These are phyloP conservation scores for Cryptoblepharus egeriae DNA, from an alignment of 2,797 vertebrate genomes.

Conservation along the genomic window DNA sequence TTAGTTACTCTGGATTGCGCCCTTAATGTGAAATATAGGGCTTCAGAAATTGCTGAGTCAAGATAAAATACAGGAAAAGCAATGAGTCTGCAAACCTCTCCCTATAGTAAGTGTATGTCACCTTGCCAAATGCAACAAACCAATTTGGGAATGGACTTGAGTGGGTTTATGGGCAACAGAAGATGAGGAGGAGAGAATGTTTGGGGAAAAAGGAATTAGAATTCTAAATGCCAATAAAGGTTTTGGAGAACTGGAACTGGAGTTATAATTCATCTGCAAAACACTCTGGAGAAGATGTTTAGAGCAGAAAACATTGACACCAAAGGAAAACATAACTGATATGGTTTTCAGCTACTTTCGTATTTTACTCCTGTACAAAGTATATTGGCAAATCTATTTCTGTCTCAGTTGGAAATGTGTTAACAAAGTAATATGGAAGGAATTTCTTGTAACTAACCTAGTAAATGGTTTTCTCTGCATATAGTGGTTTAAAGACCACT, in stretches of 20 bases:
- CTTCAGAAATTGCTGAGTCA: conserved; percentile 8
- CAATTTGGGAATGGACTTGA: not conserved
- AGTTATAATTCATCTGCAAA: not conserved
- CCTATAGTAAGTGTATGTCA: not conserved
- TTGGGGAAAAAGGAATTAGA: not conserved
- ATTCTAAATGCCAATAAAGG: too few relatives aligned
- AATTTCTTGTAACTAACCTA: too few relatives aligned
- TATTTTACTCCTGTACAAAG: not conserved
- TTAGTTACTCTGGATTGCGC: too few relatives aligned
- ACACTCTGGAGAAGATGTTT: not conserved
- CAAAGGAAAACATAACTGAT: not conserved
- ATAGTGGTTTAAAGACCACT: not conserved
- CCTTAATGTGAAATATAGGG: conserved; percentile 3
- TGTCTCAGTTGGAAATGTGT: too few relatives aligned
- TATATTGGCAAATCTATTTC: not conserved
- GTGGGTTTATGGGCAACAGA: conserved; percentile 6
- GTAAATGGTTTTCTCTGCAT: not conserved
- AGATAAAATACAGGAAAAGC: conserved; percentile 3
- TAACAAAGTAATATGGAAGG: too few relatives aligned
- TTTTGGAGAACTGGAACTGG: too few relatives aligned
- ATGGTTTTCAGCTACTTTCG: not conserved
- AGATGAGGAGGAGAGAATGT: not conserved
- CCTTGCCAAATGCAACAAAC: conserved; percentile 21
- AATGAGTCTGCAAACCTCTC: not conserved
- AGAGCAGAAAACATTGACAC: not conserved